Conservation (phyloP, 2,888 invertebrate species). For the Cistogaster globosa region DNA sequence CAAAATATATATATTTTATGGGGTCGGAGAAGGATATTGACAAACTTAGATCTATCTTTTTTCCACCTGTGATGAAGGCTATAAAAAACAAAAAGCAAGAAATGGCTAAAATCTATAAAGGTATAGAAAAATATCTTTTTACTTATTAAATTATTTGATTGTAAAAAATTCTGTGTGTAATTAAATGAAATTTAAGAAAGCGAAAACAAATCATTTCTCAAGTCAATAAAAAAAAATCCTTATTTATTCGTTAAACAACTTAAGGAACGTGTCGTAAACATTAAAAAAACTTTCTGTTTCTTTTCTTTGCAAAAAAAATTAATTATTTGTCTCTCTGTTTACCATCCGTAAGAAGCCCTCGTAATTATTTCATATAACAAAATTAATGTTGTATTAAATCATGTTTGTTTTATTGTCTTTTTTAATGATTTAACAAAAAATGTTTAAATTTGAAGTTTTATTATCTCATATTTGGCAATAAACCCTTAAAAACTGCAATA, state of each 20-base stretch:
- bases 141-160: too few species aligned
- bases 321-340: neutral
- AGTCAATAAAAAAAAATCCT: too few species aligned
- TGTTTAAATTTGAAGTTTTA: conserved; percentile 42
- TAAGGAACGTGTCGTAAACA: neutral
- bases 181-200: too few species aligned
- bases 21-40: too few species aligned
- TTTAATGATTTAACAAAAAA: conserved; percentile 29
- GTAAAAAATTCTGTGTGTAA: too few species aligned
- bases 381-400: conserved; percentile 19
- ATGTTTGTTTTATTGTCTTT: conserved; percentile 25
- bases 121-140: too few species aligned
- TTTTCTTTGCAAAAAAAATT: neutral
- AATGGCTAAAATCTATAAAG: too few species aligned
- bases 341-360: neutral
- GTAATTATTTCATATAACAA: conserved; percentile 32
- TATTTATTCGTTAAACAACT: neutral
- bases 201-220: too few species aligned
- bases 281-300: neutral
- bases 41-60: too few species aligned
- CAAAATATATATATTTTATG: too few species aligned
- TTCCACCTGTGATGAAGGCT: too few species aligned
- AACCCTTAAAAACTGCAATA: conserved; percentile 22
- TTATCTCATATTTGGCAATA: conserved; percentile 41
- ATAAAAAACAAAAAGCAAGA: too few species aligned